phyloP scores from a whole-genome alignment of 2,113 vertebrate genomes.

The Aplodontia rufa region DNA sequence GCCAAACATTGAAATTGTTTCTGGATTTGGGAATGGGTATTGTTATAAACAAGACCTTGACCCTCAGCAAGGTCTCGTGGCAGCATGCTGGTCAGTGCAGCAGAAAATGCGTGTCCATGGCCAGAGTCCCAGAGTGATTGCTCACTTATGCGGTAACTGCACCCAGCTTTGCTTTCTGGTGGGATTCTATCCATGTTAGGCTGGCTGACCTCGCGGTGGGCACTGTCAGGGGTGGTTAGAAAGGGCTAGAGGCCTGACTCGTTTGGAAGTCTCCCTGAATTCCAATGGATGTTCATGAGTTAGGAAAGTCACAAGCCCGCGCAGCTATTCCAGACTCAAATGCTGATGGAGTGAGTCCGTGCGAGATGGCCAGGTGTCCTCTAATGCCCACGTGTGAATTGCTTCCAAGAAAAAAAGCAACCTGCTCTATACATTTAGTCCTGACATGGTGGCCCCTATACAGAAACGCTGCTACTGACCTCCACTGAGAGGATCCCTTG shows the following conservation, averaged over 20 bases:
- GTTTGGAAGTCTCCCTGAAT: conserved; percentile 3
- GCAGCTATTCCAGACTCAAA: neutral
- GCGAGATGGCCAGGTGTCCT: neutral
- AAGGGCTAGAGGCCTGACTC: neutral
- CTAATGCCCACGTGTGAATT: neutral
- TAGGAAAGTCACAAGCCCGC: neutral
- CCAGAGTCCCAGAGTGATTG: conserved; percentile 4
- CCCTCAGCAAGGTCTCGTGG: neutral
- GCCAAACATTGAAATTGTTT: conserved; percentile 46
- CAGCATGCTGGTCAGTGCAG: neutral
- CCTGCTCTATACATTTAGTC: neutral
- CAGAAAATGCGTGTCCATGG: conserved; percentile 56
- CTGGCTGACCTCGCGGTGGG: neutral
- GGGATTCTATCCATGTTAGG: neutral
- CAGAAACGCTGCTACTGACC: neutral
- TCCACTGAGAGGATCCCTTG: accelerated
- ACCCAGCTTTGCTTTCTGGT: neutral
- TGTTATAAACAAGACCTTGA: conserved; percentile 46
- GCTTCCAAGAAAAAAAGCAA: neutral
- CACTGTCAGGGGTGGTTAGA: neutral
- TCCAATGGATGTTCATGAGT: neutral
- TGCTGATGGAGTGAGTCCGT: no score
- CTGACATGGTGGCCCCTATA: neutral
- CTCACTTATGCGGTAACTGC: accelerated
- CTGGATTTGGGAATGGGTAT: no score